Evolutionary conservation across 2,797 vertebrate species (phyloP), one percentile per base, ranked within the genome.

Genomic region (Anas bernieri): DNA sequence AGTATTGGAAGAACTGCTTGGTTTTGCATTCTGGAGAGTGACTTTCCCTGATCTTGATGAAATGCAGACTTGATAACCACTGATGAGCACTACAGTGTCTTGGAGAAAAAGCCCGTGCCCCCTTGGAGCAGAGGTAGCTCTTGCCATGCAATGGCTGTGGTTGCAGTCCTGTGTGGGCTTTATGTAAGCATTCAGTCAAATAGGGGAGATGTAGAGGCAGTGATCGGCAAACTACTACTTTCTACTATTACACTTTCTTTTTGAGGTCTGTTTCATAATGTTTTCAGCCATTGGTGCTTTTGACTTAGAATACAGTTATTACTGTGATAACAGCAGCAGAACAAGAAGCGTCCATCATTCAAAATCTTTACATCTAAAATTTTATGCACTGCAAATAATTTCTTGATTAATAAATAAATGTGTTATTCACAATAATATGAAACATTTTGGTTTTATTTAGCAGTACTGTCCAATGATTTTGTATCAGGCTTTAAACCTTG

Each of bases 131-230:
- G 22, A 58, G 26, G 43, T n/a, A 55, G 59, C 25, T 1, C 7
- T 18, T 87, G 85, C 46, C 10, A 7, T 2, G 5, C 30, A 13
- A 3, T 2, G 8, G 68, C 7, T 0, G 1, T 11, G 26, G 54
- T 22, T 23, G 7, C n/a, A 23, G 30, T 25, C 72, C 52, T 50
- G 25, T 25, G 7, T 13, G 73, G 48, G 21, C 58, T 61, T 18
- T 39, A 28, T 35, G 39, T 41, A 63, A 46, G 58, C 62, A 14
- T n/a, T 48, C 35, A 2, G 0, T 23, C 43, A 55, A 31, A 10
- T 0, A 0, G 7, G n/a, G 30, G 6, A 11, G 11, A 20, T 12
- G 8, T 26, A 59, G 39, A 61, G 31, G 12, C 61, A 75, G 33
- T 1, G 1, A 5, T 52, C 54, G 80, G 12, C 66, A 72, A 61